Evolutionary conservation across 2,888 invertebrate species (phyloP).

Genomic region (Eubasilissa splendida): DNA sequence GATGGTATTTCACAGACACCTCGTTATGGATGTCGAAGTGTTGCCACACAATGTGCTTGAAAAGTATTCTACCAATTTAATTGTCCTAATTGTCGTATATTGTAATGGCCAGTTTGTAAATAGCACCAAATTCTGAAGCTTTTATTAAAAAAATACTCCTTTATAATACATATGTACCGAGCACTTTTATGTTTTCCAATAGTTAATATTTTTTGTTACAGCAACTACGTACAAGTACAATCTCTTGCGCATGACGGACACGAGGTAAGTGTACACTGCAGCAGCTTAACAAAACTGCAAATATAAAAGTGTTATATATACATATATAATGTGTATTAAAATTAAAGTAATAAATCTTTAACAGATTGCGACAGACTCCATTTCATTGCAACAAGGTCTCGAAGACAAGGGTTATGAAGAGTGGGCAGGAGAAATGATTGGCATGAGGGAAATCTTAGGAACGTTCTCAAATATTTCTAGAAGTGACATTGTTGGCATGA

Average conservation of each 20-base stretch:
- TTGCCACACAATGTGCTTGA: too few relatives aligned
- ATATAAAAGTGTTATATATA: not conserved
- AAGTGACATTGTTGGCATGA: constrained; percentile 87
- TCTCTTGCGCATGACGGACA: constrained; percentile 90
- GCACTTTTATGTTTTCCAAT: too few relatives aligned
- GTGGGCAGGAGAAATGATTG: constrained; percentile 95
- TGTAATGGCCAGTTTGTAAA: too few relatives aligned
- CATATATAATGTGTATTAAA: too few relatives aligned
- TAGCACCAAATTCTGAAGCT: too few relatives aligned
- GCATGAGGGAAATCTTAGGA: constrained; percentile 90
- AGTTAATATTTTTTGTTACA: constrained; percentile 68
- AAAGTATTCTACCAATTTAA: too few relatives aligned
- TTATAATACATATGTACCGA: too few relatives aligned
- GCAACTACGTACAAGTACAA: constrained; percentile 95
- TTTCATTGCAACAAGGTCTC: constrained; percentile 83
- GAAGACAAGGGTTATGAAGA: constrained; percentile 93
- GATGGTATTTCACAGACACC: too few relatives aligned
- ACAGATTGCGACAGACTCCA: constrained; percentile 75
- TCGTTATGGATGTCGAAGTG: too few relatives aligned
- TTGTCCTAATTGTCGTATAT: too few relatives aligned
- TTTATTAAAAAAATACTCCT: too few relatives aligned
- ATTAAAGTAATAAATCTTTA: constrained; percentile 7
- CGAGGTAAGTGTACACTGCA: constrained; percentile 77
- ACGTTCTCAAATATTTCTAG: constrained; percentile 87
- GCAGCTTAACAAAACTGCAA: not conserved